Evolutionary conservation across 2,113 vertebrate genomes (phyloP), one percentile per base, ranked within the genome.

Genomic region (Oophaga pumilio): DNA sequence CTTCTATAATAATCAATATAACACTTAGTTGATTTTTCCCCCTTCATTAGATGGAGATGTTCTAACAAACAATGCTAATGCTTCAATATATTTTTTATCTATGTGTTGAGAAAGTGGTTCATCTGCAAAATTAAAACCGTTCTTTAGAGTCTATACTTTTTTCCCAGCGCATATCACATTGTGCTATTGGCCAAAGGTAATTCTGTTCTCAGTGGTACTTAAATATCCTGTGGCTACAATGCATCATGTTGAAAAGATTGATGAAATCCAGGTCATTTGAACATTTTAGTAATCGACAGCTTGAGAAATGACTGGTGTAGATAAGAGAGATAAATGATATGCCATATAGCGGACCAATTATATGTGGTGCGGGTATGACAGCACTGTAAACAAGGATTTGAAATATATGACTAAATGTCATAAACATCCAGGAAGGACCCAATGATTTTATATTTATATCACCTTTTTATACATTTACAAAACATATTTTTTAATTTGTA

Each of bases 261-360:
- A 87, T 87, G 76, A 80, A 80, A 87, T 76, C 24, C 22, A 60
- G 64, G 66, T 60, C 86, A 33, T 80, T 79, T 62, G 78, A 87
- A 82, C 86, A 82, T 87, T 87, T 87, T 74, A 87, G 69, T 33
- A 82, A 87, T 87, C 86, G 68, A 82, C 79, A 87, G 66, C 33
- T 87, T 87, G 86, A 73, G 79, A 87, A 87, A 87, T 87, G 78
- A 53, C 79, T 62, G 15, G 56, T 82, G 66, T 76, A 87, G 79
- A 81, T 87, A 82, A 76, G 71, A 87, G 57, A 82, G 86, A 87
- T 82, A 82, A 87, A 87, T 87, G 86, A 66, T 82, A 87, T 87
- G 86, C 56, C 79, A 82, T 18, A 60, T 33, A 74, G 78, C 26
- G 82, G 78, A 82, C 86, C 86, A 87, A 87, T 87, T 87, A 88